phyloP scores from a whole-genome alignment of 2,113 vertebrate genomes.

The Himantopus leucocephalus region DNA sequence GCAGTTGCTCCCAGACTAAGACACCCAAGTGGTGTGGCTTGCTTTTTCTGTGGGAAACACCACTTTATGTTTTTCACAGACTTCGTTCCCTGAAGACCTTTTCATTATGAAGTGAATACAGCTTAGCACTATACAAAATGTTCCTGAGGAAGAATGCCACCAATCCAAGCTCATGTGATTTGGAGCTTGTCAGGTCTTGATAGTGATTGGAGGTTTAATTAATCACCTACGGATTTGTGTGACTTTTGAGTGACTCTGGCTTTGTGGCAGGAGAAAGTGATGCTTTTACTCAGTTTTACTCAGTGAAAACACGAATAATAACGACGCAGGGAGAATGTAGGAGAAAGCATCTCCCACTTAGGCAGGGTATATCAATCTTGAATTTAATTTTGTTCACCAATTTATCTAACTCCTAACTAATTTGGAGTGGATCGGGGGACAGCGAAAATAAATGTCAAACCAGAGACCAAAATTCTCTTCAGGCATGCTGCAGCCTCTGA shows the following conservation, averaged over 20 bases:
- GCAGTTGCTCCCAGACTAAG: background rate
- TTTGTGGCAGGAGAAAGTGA: background rate
- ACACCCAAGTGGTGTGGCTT: background rate
- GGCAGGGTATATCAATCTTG: background rate
- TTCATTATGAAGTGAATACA: background rate
- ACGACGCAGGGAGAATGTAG: fast-evolving
- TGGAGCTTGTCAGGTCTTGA: background rate
- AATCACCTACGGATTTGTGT: background rate
- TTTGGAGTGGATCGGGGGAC: background rate
- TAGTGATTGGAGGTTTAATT: background rate
- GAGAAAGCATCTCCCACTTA: background rate
- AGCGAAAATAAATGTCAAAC: background rate
- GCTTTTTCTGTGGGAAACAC: background rate
- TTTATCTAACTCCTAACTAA: background rate
- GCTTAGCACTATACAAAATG: background rate
- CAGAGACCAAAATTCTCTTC: background rate
- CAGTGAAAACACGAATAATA: background rate
- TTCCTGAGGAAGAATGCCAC: conserved; percentile 9
- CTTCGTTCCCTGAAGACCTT: background rate
- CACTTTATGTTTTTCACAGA: background rate
- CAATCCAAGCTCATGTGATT: background rate
- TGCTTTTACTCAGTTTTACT: background rate
- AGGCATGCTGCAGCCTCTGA: background rate
- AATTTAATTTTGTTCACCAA: background rate
- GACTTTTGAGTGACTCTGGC: background rate